Percentiles rank a stretch among this genome's conserved stretches.
phyloP scores from a whole-genome alignment of 2,888 invertebrate genomes.

The Seira sanloemensis region DNA sequence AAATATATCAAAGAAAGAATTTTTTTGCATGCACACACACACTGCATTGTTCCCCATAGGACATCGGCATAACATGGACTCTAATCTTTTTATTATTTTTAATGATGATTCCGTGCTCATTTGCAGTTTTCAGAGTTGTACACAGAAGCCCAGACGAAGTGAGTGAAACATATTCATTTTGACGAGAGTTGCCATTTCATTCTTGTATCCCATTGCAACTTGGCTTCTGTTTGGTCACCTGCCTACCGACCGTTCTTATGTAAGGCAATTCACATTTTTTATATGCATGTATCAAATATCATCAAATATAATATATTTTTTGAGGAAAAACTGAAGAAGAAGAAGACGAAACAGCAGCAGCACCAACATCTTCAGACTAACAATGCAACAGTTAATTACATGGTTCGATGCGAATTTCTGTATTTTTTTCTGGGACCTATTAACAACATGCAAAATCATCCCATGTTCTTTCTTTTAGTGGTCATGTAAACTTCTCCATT shows the following conservation, averaged over 20 bases:
- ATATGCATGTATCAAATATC: background rate
- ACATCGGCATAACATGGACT: conserved; percentile 19
- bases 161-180: background rate
- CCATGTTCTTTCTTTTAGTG: conserved; percentile 8
- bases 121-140: conserved; percentile 39
- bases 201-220: background rate
- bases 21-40: conserved; percentile 52
- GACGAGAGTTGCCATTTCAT: too few species aligned
- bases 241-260: background rate
- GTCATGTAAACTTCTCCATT: background rate
- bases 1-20: background rate
- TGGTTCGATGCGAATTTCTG: conserved; percentile 60
- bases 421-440: conserved; percentile 35
- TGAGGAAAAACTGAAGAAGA: background rate
- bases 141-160: background rate
- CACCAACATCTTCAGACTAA: conserved; percentile 8
- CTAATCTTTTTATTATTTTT: conserved; percentile 38
- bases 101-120: conserved; percentile 55
- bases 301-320: background rate
- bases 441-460: conserved; percentile 56
- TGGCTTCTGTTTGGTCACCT: conserved; percentile 22
- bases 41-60: conserved; percentile 22
- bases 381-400: conserved; percentile 54
- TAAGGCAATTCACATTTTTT: too few species aligned
- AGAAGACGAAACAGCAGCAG: too few species aligned